phyloP scores from a whole-genome alignment of 30 jellyfish, hydroid and myxozoan species.

The Cassiopea xamachana region DNA sequence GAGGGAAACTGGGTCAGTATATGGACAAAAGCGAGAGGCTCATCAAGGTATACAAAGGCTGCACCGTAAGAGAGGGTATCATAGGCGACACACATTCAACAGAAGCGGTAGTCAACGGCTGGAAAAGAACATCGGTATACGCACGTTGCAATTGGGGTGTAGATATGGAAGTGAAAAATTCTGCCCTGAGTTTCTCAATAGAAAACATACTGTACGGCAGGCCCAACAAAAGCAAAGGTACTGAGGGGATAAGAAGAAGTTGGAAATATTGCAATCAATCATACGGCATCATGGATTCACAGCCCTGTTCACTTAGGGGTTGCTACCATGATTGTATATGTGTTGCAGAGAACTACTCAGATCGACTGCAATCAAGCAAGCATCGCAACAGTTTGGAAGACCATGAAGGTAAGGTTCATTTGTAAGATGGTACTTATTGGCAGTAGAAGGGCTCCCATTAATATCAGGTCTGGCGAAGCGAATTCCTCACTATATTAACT shows the following conservation, averaged over 20 bases:
- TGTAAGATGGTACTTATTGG: not conserved
- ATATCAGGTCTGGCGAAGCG: no score
- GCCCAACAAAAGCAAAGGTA: constrained; percentile 8
- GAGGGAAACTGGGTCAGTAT: constrained; percentile 40
- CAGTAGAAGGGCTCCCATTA: not conserved
- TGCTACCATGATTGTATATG: constrained; percentile 38
- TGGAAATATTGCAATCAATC: constrained; percentile 7
- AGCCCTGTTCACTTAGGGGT: constrained; percentile 32
- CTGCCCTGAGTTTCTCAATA: constrained; percentile 57
- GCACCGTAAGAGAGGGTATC: constrained; percentile 40
- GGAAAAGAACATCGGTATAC: not conserved
- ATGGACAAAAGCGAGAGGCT: constrained; percentile 21
- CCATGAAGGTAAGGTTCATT: constrained; percentile 22
- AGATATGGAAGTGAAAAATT: constrained; percentile 29
- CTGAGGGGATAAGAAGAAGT: constrained; percentile 22
- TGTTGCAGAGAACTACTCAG: constrained; percentile 35
- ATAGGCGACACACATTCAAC: not conserved
- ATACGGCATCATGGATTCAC: not conserved
- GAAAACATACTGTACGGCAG: constrained; percentile 61
- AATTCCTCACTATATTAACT: no score
- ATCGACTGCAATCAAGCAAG: constrained; percentile 1
- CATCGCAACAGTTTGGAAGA: constrained; percentile 39
- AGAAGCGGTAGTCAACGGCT: not conserved
- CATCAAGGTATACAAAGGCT: not conserved
- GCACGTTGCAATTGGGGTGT: not conserved